A percentile compares a stretch with the other conserved stretches of the same genome.
Evolutionary conservation across 2,113 vertebrate genomes (phyloP).

Genomic region (Salvator merianae): DNA sequence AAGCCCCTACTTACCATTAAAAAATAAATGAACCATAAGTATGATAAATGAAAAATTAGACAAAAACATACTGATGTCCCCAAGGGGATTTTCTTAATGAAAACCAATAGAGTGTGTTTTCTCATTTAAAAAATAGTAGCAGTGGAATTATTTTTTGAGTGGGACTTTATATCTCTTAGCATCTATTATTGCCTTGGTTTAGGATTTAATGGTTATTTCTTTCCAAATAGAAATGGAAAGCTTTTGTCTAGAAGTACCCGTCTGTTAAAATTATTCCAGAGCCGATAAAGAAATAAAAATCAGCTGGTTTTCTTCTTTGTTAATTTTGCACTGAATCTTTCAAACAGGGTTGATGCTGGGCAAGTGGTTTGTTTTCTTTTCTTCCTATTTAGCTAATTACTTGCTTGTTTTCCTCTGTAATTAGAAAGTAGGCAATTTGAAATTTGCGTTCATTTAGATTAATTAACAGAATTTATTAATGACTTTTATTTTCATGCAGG

Average conservation of each 20-base stretch:
- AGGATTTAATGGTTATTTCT: conserved; percentile 21
- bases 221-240: conserved; percentile 4
- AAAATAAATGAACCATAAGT: conserved; percentile 29
- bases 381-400: neutral
- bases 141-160: conserved; percentile 26
- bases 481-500: neutral
- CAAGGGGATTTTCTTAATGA: conserved; percentile 32
- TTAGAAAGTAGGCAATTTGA: conserved; percentile 15
- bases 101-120: conserved; percentile 29
- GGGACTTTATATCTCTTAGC: conserved; percentile 27
- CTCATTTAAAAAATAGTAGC: conserved; percentile 14
- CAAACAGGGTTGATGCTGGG: neutral
- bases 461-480: conserved; percentile 10
- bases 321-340: neutral
- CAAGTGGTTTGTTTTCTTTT: neutral
- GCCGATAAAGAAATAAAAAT: neutral
- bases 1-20: conserved; percentile 26
- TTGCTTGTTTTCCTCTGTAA: neutral
- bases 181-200: conserved; percentile 19
- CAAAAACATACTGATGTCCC: conserved; percentile 17
- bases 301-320: neutral
- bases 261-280: neutral
- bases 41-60: conserved; percentile 36
- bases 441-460: conserved; percentile 16
- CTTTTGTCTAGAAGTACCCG: neutral